These are phyloP conservation scores for Petrolisthes cinctipes DNA, from an alignment of 2,888 invertebrate genomes.

Conservation along the genomic window DNA sequence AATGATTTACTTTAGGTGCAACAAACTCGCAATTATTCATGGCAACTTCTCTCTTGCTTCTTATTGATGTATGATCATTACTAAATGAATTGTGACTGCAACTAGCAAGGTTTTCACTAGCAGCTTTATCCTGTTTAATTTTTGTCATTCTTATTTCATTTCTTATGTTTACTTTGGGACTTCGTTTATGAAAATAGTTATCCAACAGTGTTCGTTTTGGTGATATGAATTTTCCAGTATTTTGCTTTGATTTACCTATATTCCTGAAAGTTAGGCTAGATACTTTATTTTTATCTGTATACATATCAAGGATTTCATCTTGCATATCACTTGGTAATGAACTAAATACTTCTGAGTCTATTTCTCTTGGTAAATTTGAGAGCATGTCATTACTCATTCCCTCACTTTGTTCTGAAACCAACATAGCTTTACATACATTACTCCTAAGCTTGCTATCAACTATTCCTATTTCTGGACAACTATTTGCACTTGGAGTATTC, in stretches of 20 bases:
- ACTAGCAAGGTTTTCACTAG: not conserved
- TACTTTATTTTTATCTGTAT: not conserved
- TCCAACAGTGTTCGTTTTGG: conserved; percentile 2
- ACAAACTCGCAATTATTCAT: not conserved
- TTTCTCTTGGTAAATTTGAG: conserved; percentile 17
- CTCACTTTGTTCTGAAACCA: not conserved
- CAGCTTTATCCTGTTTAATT: not conserved
- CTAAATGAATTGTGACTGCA: not conserved
- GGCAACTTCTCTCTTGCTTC: not conserved
- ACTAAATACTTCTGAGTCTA: conserved; percentile 48
- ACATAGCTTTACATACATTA: not conserved
- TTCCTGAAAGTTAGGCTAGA: not conserved
- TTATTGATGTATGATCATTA: not conserved
- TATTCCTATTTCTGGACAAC: not conserved
- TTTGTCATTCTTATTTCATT: not conserved
- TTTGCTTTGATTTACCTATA: conserved; percentile 6
- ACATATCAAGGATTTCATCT: conserved; percentile 36
- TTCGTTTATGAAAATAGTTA: not conserved
- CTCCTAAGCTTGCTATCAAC: not conserved
- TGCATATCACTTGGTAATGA: conserved; percentile 48
- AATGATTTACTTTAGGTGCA: not conserved
- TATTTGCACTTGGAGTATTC: not conserved
- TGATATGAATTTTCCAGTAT: not conserved
- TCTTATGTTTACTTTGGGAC: not conserved
- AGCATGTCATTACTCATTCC: too few relatives aligned